These are phyloP conservation scores for Rhipidura dahli DNA, from an alignment of 2,113 vertebrate genomes.

Conservation along the genomic window DNA sequence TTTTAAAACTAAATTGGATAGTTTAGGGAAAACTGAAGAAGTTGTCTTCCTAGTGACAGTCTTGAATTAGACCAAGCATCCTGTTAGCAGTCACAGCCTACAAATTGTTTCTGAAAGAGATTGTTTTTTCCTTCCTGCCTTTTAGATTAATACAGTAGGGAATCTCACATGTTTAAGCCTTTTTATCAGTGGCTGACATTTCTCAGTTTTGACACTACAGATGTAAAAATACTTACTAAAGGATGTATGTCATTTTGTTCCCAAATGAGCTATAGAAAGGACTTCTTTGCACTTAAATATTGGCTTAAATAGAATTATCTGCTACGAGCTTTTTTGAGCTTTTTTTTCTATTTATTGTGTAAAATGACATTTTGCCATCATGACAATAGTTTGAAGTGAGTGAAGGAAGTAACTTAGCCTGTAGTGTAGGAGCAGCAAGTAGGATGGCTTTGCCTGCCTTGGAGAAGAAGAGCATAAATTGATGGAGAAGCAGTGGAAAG, in stretches of 20 bases:
- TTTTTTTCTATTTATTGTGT: neutral
- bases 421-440: neutral
- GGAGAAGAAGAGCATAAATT: neutral
- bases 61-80: constrained; percentile 20
- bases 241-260: neutral
- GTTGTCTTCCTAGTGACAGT: neutral
- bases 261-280: neutral
- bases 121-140: constrained; percentile 52
- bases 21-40: neutral
- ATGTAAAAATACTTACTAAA: constrained; percentile 26
- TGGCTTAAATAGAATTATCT: neutral
- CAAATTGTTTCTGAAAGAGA: neutral
- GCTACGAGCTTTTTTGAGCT: neutral
- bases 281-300: neutral
- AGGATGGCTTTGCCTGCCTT: neutral
- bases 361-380: neutral
- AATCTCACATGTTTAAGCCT: neutral
- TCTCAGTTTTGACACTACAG: neutral
- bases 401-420: neutral
- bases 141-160: neutral
- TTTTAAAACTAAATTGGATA: neutral
- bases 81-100: constrained; percentile 10
- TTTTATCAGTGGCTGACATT: neutral
- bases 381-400: neutral
- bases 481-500: neutral